Evolutionary conservation across 1,140 invertebrate genomes (phyloP).

Genomic region (Drosophila bifasciata): DNA sequence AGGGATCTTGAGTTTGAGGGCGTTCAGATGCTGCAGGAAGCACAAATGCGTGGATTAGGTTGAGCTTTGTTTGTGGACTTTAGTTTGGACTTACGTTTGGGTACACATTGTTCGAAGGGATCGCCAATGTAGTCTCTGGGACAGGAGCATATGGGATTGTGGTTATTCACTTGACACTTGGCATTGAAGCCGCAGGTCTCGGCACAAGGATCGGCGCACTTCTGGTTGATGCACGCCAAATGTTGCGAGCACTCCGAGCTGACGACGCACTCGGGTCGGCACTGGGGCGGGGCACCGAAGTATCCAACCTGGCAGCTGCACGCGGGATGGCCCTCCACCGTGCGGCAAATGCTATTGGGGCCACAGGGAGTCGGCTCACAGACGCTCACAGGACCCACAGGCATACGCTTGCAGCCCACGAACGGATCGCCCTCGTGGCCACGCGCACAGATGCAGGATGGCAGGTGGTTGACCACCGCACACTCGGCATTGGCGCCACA

Average conservation of each 20-base stretch:
- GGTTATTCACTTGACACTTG: constrained; percentile 91
- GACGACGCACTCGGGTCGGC: constrained; percentile 91
- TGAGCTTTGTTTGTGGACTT: not conserved
- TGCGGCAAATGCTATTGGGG: constrained; percentile 90
- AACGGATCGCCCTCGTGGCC: constrained; percentile 93
- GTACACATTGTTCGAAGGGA: constrained; percentile 91
- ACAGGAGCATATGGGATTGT: constrained; percentile 94
- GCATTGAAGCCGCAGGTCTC: constrained; percentile 92
- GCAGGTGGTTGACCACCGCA: constrained; percentile 91
- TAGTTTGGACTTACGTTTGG: constrained; percentile 86
- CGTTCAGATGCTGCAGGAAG: constrained; percentile 65
- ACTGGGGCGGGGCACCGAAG: constrained; percentile 90
- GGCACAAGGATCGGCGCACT: constrained; percentile 92
- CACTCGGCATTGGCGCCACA: constrained; percentile 92
- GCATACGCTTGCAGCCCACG: constrained; percentile 88
- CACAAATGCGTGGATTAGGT: not conserved
- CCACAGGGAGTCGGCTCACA: constrained; percentile 93
- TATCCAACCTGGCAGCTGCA: constrained; percentile 92
- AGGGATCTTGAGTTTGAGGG: constrained; percentile 86
- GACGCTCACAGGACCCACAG: constrained; percentile 86
- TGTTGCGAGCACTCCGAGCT: constrained; percentile 90
- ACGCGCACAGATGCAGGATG: constrained; percentile 90
- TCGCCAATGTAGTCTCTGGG: constrained; percentile 90
- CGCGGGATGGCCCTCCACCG: constrained; percentile 88
- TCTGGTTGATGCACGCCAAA: constrained; percentile 91